Conservation (phyloP, 2,113 vertebrate species). For the Solenodon paradoxus region DNA sequence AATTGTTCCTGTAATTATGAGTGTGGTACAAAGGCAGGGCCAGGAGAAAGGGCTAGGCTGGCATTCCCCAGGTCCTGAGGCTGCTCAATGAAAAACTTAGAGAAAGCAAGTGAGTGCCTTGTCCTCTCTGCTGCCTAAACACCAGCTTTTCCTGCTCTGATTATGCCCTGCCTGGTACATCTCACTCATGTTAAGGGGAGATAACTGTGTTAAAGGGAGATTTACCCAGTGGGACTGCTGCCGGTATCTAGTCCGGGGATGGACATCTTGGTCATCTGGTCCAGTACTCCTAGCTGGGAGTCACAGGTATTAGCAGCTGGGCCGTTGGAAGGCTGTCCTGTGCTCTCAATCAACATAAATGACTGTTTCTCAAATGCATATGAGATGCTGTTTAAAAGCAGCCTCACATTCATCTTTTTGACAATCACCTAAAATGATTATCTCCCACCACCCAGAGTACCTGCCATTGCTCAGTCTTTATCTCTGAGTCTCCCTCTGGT, state of each 20-base stretch:
- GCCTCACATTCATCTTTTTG: not conserved
- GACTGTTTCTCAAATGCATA: not conserved
- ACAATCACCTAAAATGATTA: not conserved
- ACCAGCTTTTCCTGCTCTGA: not conserved
- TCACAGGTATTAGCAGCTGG: not conserved
- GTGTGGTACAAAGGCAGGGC: not conserved
- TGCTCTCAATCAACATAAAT: not conserved
- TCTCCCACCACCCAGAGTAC: not conserved
- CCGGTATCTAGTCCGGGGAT: not conserved
- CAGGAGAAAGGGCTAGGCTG: not conserved
- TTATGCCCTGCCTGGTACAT: not conserved
- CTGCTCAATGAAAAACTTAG: not conserved
- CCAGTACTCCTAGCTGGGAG: not conserved
- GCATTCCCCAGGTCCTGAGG: not conserved
- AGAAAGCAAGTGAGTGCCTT: not conserved
- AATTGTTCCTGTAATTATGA: not conserved
- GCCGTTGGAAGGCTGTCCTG: not conserved
- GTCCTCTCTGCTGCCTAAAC: not conserved
- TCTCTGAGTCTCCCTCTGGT: not conserved
- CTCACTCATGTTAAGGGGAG: not conserved
- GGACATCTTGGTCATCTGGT: not conserved
- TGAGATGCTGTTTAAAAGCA: not conserved
- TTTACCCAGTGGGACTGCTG: not conserved
- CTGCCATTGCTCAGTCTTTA: too few relatives aligned
- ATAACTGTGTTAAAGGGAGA: not conserved